Evolutionary conservation across 2,888 invertebrate genomes (phyloP).

Genomic region (Archips xylosteana): DNA sequence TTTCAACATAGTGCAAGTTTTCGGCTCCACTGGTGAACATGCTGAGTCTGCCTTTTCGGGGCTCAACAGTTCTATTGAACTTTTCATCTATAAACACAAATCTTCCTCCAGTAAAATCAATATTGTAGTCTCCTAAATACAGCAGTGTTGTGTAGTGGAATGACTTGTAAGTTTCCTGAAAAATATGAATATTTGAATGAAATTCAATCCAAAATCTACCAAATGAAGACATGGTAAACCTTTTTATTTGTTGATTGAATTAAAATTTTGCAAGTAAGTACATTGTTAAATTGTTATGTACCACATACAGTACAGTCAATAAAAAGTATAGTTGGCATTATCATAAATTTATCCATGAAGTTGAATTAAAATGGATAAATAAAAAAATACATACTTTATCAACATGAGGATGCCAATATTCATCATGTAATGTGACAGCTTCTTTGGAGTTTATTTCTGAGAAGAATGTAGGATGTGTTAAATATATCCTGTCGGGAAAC

Average conservation of each 20-base stretch:
- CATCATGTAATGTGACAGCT: slow-evolving; percentile 92
- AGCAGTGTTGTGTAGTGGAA: slow-evolving; percentile 95
- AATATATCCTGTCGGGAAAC: slow-evolving; percentile 87
- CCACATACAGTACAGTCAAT: too few relatives aligned
- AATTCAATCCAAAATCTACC: too few relatives aligned
- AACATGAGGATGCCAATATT: slow-evolving; percentile 96
- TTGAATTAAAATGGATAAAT: not conserved
- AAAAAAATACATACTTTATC: slow-evolving; percentile 89
- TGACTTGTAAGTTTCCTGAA: slow-evolving; percentile 93
- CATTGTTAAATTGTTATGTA: too few relatives aligned
- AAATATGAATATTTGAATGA: slow-evolving; percentile 45
- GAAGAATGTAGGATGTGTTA: slow-evolving; percentile 96
- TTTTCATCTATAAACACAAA: slow-evolving; percentile 92
- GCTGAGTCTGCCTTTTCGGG: slow-evolving; percentile 91
- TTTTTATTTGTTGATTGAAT: too few relatives aligned
- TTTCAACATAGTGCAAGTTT: slow-evolving; percentile 93
- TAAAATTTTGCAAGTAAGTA: too few relatives aligned
- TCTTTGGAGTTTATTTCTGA: slow-evolving; percentile 90
- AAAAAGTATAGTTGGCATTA: too few relatives aligned
- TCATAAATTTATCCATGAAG: too few relatives aligned
- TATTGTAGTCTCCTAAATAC: slow-evolving; percentile 90
- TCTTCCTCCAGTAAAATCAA: slow-evolving; percentile 93
- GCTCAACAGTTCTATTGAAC: slow-evolving; percentile 89
- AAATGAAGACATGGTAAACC: too few relatives aligned
- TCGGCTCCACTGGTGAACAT: slow-evolving; percentile 96